Conservation (phyloP, 1,140 invertebrate genomes). For the Agrilus planipennis region DNA sequence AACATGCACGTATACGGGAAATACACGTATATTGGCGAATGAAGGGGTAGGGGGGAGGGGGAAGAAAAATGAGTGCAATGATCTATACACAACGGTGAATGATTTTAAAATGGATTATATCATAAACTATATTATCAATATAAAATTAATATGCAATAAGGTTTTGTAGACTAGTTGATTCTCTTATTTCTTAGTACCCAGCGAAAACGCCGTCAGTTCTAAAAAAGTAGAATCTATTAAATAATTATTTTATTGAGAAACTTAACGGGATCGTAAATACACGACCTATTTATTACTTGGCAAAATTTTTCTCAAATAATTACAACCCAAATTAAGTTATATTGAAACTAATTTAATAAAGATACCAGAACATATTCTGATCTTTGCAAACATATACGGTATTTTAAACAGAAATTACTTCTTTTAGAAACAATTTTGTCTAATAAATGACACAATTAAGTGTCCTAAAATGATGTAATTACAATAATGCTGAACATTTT, state of each 20-base stretch:
- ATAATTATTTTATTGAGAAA: neutral
- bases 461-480: neutral
- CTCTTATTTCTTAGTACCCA: conserved; percentile 12
- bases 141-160: conserved; percentile 22
- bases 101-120: conserved; percentile 25
- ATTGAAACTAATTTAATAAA: too few species aligned
- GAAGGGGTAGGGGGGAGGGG: conserved; percentile 1
- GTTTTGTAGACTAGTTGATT: conserved; percentile 31
- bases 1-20: too few species aligned
- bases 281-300: too few species aligned
- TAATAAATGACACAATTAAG: neutral
- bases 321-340: too few species aligned
- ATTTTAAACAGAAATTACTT: too few species aligned
- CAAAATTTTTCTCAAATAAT: too few species aligned
- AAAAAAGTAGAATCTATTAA: conserved; percentile 4
- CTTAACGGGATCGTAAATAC: too few species aligned
- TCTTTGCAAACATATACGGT: too few species aligned
- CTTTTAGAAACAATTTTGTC: neutral
- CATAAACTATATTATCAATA: conserved; percentile 10
- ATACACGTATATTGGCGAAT: too few species aligned
- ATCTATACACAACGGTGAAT: conserved; percentile 32
- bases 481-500: conserved; percentile 1
- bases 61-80: conserved; percentile 19
- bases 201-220: conserved; percentile 29
- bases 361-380: too few species aligned